Evolutionary conservation across 2,888 invertebrate species (phyloP), one percentile per base, ranked within the genome.

Genomic region (Ctenicera cuprea): DNA sequence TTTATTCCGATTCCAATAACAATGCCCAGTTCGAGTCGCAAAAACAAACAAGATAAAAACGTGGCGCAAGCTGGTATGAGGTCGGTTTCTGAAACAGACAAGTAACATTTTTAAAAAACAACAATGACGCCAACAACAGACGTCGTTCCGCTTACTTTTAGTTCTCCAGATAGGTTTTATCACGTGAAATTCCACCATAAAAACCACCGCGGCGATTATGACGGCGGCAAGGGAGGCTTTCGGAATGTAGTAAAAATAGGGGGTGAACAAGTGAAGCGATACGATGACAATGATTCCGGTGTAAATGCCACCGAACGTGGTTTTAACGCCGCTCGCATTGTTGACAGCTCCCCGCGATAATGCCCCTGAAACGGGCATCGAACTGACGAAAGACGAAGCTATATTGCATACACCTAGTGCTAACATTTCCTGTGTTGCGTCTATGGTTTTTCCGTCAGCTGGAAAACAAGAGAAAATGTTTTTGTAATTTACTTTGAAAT

Each of bases 391-490:
- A 0, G 91, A 91, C 0, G 92, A 92, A 1, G 91, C 85, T 20
- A 93, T 88, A 84, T 93, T 93, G 79, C 92, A 91, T 0, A 89
- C 80, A 0, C 91, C 91, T 57, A 93, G 85, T 0, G 93, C 92
- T 67, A 93, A 82, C 88, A 94, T 90, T 84, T 94, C 93, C 83
- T 94, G 93, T 9, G 92, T 93, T 0, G 93, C 91, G 82, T 93
- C 92, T 59, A 93, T 89, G 5, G 89, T 87, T 78, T 88, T 89
- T 1, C 91, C 91, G 66, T 90, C 89, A 66, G 90, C 91, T 91
- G 80, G 30, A 82, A 50, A 82, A 48, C 20, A 3, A 30, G n/a
- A n/a, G n/a, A n/a, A n/a, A n/a, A n/a, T n/a, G n/a, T n/a, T n/a
- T 14, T 26, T n/a, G 12, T n/a, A 43, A 20, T 18, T 20, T 41